Percentiles rank a stretch among this genome's conserved stretches.
Conservation (phyloP, 1,140 invertebrate genomes). For the Nasonia longicornis region DNA sequence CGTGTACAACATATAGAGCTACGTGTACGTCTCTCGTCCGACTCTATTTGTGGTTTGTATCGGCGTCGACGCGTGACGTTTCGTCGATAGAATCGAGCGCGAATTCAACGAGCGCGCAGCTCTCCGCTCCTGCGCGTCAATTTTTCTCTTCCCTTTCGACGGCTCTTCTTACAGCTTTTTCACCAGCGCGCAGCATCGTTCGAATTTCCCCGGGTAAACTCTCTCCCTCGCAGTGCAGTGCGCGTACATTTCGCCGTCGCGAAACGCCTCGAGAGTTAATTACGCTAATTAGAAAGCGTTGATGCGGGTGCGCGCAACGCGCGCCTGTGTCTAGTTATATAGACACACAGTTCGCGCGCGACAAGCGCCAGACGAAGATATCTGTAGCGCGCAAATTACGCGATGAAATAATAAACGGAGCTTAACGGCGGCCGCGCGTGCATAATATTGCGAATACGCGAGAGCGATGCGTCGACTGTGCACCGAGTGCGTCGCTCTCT, state of each 20-base stretch:
- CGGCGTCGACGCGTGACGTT: no score
- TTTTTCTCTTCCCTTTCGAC: background rate
- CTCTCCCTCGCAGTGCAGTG: no score
- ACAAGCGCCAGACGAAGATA: background rate
- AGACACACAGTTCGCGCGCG: background rate
- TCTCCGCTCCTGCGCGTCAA: no score
- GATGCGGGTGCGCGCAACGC: background rate
- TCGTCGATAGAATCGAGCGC: no score
- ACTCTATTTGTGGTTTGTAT: no score
- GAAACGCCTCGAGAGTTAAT: constrained; percentile 36
- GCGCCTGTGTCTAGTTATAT: background rate
- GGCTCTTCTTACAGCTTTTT: no score
- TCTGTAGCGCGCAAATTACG: constrained; percentile 6
- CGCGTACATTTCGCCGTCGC: background rate
- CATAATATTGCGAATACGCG: background rate
- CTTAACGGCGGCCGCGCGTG: background rate
- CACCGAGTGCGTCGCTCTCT: no score
- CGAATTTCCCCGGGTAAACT: no score
- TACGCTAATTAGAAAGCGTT: constrained; percentile 44
- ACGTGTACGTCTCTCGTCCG: no score
- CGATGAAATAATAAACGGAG: constrained; percentile 39
- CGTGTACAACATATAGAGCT: no score
- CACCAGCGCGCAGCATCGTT: no score
- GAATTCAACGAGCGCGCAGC: background rate
- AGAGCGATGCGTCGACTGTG: no score